These are phyloP conservation scores for Merluccius polli DNA, from an alignment of 2,797 vertebrate genomes.

Conservation along the genomic window DNA sequence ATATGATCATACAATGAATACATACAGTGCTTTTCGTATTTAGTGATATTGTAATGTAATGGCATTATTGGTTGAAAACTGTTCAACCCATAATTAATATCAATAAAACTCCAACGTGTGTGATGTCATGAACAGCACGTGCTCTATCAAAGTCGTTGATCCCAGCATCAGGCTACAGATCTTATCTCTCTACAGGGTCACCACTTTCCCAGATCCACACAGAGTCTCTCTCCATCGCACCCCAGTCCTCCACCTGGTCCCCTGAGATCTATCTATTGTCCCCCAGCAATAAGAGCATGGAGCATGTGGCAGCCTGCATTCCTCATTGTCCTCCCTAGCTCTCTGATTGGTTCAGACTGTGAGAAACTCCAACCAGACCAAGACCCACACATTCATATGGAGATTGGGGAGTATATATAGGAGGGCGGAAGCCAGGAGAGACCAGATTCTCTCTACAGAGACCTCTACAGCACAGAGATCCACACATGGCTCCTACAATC, in stretches of 20 bases:
- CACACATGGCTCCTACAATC: constrained; percentile 72
- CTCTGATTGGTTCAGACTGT: constrained; percentile 83
- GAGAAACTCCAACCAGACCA: constrained; percentile 74
- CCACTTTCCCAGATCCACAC: constrained; percentile 42
- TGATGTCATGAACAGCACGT: constrained; percentile 36
- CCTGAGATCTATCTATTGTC: constrained; percentile 32
- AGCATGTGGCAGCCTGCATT: constrained; percentile 43
- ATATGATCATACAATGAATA: too few relatives aligned
- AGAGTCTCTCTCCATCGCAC: constrained; percentile 21
- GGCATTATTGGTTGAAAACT: too few relatives aligned
- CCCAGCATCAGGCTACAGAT: constrained; percentile 40
- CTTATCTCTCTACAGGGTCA: constrained; percentile 32
- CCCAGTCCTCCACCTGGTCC: constrained; percentile 32
- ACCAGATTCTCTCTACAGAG: constrained; percentile 42
- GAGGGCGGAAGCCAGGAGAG: constrained; percentile 48
- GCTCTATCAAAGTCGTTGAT: constrained; percentile 48
- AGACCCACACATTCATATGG: constrained; percentile 81
- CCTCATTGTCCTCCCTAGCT: constrained; percentile 53
- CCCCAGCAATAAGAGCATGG: constrained; percentile 30
- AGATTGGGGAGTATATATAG: constrained; percentile 67
- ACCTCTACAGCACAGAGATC: constrained; percentile 56
- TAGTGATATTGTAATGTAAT: too few relatives aligned
- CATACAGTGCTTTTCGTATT: neutral
- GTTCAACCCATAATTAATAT: too few relatives aligned
- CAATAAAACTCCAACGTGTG: constrained; percentile 12